Evolutionary conservation across 2,113 vertebrate genomes (phyloP).

Genomic region (Gymnogyps californianus): DNA sequence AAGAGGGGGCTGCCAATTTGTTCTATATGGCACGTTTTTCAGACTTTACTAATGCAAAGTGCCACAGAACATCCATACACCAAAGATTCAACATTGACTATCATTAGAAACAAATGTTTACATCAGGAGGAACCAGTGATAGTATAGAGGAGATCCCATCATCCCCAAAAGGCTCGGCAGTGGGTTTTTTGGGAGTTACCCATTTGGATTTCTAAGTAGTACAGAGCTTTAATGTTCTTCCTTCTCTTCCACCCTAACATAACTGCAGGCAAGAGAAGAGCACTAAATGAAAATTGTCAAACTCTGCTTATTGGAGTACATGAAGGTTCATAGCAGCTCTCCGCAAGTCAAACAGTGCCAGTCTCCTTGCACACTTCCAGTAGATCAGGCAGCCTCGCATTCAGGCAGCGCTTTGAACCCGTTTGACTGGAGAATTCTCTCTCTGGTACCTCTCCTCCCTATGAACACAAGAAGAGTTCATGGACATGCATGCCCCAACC

Average conservation of each 20-base stretch:
- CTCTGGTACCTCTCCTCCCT: not conserved
- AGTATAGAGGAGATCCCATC: not conserved
- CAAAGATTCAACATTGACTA: not conserved
- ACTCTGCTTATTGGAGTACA: not conserved
- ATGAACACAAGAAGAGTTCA: not conserved
- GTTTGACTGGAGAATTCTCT: fast-evolving
- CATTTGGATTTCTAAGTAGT: not conserved
- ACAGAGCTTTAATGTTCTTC: not conserved
- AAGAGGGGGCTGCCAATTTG: not conserved
- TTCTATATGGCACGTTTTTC: not conserved
- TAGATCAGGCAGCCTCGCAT: not conserved
- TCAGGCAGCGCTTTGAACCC: not conserved
- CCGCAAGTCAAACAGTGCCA: not conserved
- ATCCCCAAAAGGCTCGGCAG: not conserved
- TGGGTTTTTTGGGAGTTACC: not conserved
- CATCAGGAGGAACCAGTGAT: not conserved
- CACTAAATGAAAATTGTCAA: not conserved
- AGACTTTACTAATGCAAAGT: not conserved
- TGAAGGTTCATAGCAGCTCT: not conserved
- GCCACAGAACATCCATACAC: not conserved
- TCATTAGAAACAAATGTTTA: not conserved
- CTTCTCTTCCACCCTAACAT: not conserved
- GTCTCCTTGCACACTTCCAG: not conserved
- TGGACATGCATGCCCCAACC: too few species aligned
- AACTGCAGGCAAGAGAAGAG: not conserved